Evolutionary conservation across 2,797 vertebrate genomes (phyloP), one percentile per base, ranked within the genome.

Genomic region (Rousettus madagascariensis): DNA sequence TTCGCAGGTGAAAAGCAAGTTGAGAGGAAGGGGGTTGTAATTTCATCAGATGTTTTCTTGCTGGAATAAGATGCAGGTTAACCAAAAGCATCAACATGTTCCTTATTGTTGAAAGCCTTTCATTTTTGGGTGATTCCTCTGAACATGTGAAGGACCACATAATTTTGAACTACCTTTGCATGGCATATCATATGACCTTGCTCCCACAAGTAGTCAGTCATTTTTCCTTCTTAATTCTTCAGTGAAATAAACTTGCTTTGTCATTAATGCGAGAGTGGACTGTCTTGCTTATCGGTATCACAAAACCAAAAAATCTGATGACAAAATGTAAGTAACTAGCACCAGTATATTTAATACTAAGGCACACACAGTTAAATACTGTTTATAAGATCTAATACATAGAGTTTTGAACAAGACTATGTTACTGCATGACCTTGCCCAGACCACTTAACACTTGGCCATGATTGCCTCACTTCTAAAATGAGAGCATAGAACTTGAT

Each of bases 161-260:
- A 33, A 78, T 36, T 22, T 86, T 53, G 28, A 66, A 22, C 5
- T 55, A 80, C 46, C 63, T 71, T 36, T 83, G 30, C 26, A 6
- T 74, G 9, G 4, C 36, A 15, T 68, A 69, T 19, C 63, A 4
- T 36, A n/a, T 91, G 63, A n/a, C 13, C 5, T 88, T 36, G 15
- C 36, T 82, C 17, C 20, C 51, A 26, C 15, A 46, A 15, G 19
- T 0, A 41, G 20, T 59, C 51, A 46, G 20, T 59, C 63, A 57
- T 82, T 80, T 66, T 91, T 46, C 46, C 20, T 61, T 66, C 36
- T 53, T 71, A 85, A 59, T 36, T 92, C 43, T 59, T 90, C 24
- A 79, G 15, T 43, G 65, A 75, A 57, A 8, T 71, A 55, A 79
- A 63, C 22, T 57, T 49, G 19, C 5, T 71, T 92, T 93, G 24